These are phyloP conservation scores for Helleia helle DNA, from an alignment of 2,888 invertebrate species.

Conservation along the genomic window DNA sequence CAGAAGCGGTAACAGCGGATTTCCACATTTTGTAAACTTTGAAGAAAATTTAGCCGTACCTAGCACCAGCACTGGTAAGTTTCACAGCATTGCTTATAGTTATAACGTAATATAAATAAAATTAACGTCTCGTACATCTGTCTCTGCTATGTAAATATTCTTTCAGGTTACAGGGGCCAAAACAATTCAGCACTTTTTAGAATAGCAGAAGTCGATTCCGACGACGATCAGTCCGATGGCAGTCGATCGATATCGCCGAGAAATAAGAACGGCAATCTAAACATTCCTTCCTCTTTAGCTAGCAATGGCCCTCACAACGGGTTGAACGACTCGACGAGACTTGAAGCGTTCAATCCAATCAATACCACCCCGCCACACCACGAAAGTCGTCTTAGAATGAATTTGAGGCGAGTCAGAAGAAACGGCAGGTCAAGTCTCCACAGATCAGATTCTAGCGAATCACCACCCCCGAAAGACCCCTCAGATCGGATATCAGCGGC, in stretches of 20 bases:
- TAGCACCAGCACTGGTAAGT: conserved; percentile 77
- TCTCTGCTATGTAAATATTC: background rate
- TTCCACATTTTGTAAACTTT: conserved; percentile 36
- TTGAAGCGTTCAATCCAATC: conserved; percentile 32
- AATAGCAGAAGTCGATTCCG: conserved; percentile 76
- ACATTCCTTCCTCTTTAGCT: conserved; percentile 53
- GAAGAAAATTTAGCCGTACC: conserved; percentile 74
- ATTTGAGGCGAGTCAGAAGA: conserved; percentile 36
- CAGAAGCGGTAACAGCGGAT: conserved; percentile 45
- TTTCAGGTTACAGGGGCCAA: conserved; percentile 59
- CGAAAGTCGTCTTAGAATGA: conserved; percentile 35
- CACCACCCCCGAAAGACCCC: conserved; percentile 45
- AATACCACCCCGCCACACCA: conserved; percentile 33
- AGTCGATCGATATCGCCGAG: conserved; percentile 55
- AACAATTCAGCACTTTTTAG: conserved; percentile 56
- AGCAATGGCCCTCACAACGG: conserved; percentile 76
- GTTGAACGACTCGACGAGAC: conserved; percentile 49
- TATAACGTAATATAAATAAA: background rate
- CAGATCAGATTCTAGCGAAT: conserved; percentile 56
- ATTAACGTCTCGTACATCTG: background rate
- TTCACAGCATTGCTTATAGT: background rate
- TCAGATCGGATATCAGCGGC: conserved; percentile 32
- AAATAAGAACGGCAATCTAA: conserved; percentile 34
- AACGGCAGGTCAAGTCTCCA: conserved; percentile 42
- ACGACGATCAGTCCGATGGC: conserved; percentile 71